These are phyloP conservation scores for Dryoscopus gambensis DNA, from an alignment of 2,113 vertebrate genomes.

Conservation along the genomic window DNA sequence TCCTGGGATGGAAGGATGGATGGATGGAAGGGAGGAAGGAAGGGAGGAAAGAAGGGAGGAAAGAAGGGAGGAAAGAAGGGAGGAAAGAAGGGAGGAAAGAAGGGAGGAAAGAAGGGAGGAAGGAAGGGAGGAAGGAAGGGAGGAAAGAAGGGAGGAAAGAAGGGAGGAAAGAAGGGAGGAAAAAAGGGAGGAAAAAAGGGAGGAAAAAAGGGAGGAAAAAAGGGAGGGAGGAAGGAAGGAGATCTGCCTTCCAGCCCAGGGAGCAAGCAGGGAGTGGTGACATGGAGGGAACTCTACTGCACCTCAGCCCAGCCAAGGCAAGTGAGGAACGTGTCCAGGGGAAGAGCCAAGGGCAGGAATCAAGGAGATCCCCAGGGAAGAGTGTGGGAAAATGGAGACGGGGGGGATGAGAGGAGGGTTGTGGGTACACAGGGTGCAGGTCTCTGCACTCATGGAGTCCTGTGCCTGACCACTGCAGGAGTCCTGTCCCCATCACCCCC, in stretches of 20 bases:
- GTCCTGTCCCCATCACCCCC: neutral
- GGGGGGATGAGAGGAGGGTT: neutral
- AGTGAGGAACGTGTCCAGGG: neutral
- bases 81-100: neutral
- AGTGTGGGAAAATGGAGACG: neutral
- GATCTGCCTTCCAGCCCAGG: neutral
- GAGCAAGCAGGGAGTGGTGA: neutral
- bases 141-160: neutral
- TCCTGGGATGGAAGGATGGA: neutral
- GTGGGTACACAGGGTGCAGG: neutral
- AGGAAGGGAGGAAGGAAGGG: neutral
- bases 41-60: neutral
- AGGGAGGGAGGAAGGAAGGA: neutral
- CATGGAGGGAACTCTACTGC: neutral
- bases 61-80: neutral
- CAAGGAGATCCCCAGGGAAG: neutral
- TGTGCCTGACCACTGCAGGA: neutral
- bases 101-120: neutral
- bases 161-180: neutral
- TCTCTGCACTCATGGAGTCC: fast-evolving
- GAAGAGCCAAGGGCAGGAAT: neutral
- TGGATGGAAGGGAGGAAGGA: neutral
- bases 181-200: neutral
- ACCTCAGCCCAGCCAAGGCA: neutral
- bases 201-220: neutral